Base-by-base conservation (phyloP, 2,797 vertebrate species). In the Molothrus aeneus region DNA sequence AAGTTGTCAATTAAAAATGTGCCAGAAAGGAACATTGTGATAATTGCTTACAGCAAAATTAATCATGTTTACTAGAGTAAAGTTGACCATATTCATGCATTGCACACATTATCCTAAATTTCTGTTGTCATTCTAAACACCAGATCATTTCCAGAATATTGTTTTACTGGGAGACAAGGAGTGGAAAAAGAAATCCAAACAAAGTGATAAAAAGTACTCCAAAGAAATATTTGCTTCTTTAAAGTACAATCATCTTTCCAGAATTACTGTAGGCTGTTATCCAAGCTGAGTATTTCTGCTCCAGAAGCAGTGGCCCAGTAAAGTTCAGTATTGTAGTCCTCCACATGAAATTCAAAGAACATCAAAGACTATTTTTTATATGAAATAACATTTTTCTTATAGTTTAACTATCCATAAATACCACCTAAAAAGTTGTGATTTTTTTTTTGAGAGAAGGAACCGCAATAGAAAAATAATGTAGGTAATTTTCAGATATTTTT, bases 401-500 rank as follows among this genome's bases (percentile, higher is more conserved):
- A 34, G 16, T 73, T 29, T 80, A 51, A 36, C 36, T 73, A 66
- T 31, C 43, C 9, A 66, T 74, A 91, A 87, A 54, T 68, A 14
- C 28, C 28, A 38, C 9, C 24, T 60, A 60, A 90, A 89, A 91
- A 54, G 15, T n/a, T 74, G 26, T 64, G 19, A 26, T 42, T 51
- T 29, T 21, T n/a, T 61, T 79, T 88, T 69, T n/a, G 24, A 64
- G 66, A 57, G 29, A 80, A 73, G 2, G 26, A 24, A n/a, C 16
- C 21, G 6, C 50, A 78, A 29, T 9, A 66, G 38, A 93, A 95
- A 85, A 77, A n/a, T 34, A 71, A 80, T 34, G 2, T 38, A 45
- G 8, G 21, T 15, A 66, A 64, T 87, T 93, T 92, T 92, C 71
- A 77, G 16, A 57, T 66, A 7, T 71, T 92, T 92, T 50, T 84